phyloP scores from a whole-genome alignment of 2,113 vertebrate genomes.

The human region DNA sequence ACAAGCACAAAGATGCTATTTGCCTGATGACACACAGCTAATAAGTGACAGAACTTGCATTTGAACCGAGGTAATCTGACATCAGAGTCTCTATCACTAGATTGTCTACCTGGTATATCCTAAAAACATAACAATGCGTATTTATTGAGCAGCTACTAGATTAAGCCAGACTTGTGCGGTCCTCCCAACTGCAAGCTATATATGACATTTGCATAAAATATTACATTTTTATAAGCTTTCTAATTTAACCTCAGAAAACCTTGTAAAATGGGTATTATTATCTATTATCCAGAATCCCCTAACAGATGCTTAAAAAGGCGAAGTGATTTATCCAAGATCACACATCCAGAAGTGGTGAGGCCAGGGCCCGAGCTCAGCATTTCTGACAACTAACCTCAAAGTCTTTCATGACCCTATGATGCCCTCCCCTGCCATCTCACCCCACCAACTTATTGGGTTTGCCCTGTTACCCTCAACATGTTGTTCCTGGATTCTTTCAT shows the following conservation, averaged over 20 bases:
- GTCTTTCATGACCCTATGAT: not conserved
- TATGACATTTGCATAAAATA: not conserved
- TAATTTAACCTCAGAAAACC: not conserved
- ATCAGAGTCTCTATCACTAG: not conserved
- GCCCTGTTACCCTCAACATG: not conserved
- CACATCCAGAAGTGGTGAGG: not conserved
- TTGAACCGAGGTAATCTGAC: not conserved
- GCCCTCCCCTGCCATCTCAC: not conserved
- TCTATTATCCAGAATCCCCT: not conserved
- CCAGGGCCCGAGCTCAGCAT: not conserved
- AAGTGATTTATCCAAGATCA: not conserved
- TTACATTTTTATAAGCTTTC: conserved; percentile 12
- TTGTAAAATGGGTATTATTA: not conserved
- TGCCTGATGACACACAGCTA: not conserved
- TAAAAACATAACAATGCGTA: not conserved
- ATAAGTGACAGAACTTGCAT: not conserved
- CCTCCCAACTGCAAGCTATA: not conserved
- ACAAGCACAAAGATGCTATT: not conserved
- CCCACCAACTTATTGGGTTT: not conserved
- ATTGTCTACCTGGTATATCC: not conserved
- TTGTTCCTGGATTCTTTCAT: not conserved
- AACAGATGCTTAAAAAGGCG: not conserved
- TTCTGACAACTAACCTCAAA: not conserved
- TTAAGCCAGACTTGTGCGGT: not conserved
- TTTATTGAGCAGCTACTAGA: not conserved